Conservation (phyloP, 2,797 vertebrate genomes). For the Smutsia gigantea region DNA sequence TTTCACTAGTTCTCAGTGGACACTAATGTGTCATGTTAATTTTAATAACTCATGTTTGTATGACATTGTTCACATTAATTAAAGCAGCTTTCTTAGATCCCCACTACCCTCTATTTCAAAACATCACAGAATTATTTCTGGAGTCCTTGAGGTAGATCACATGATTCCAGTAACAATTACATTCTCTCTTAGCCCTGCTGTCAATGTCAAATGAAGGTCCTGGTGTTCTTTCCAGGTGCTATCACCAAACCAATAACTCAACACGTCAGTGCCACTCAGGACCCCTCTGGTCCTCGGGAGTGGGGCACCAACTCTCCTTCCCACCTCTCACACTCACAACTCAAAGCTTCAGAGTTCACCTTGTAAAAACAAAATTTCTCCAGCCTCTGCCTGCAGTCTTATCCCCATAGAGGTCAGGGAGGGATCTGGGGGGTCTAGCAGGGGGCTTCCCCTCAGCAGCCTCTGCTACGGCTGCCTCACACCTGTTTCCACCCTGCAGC, state of each 20-base stretch:
- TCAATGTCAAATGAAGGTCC: background rate
- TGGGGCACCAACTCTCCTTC: background rate
- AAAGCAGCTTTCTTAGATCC: background rate
- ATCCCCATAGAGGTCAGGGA: background rate
- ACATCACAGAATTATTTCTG: background rate
- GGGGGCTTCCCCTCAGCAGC: background rate
- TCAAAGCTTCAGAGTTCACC: background rate
- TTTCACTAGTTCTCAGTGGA: background rate
- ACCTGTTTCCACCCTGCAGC: background rate
- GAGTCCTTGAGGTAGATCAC: background rate
- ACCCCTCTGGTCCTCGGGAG: background rate
- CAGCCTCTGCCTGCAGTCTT: background rate
- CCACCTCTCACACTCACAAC: background rate
- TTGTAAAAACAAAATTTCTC: background rate
- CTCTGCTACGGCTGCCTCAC: fast-evolving
- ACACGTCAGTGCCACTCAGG: background rate
- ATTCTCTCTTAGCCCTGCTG: background rate
- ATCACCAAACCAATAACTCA: background rate
- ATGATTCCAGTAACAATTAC: background rate
- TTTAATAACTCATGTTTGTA: background rate
- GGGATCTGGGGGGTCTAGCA: fast-evolving
- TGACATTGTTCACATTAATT: background rate
- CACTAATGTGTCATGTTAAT: background rate
- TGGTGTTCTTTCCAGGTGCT: background rate
- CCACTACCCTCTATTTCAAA: background rate